Evolutionary conservation across 64 coral and sea anemone genomes (phyloP), one percentile per base, ranked within the genome.

Genomic region (Actinia tenebrosa): DNA sequence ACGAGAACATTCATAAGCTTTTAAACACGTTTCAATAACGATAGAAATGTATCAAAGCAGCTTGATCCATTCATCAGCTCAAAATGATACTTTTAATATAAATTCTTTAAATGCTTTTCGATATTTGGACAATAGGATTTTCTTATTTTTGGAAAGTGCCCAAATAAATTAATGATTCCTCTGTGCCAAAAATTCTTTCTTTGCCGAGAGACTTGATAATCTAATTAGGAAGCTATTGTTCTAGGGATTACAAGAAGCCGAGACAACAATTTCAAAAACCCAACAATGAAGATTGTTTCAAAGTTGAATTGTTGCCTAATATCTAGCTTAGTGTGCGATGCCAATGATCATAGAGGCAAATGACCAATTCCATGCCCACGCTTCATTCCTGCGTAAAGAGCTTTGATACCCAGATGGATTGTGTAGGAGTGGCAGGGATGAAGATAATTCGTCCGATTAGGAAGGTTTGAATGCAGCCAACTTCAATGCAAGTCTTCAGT

Each of bases 221-320:
- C 63, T 66, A 66, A 66, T 66, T 66, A 66, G 15, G 63, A 66
- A 23, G n/a, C 63, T 66, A 66, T 66, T 66, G 63, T 66, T 66
- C 63, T n/a, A 66, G n/a, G 63, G 63, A 66, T 66, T 66, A 66
- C 19, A 66, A 23, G 10, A 66, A 1, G 20, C 63, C n/a, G 19
- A 23, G 19, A 66, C n/a, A 66, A 66, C n/a, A 23, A 66, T 7
- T 23, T 2, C 16, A 61, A 37, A 37, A 37, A 37, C 30, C 30
- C 16, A 61, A 61, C 20, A 66, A 23, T 23, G 63, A n/a, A 1
- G 22, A 66, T 66, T 66, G 19, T 66, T 8, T 5, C n/a, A 23
- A 66, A 66, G 10, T 23, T 10, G 63, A 23, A 66, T 66, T 66
- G n/a, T 7, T 66, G 63, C n/a, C 63, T 66, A n/a, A n/a, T 16